Evolutionary conservation across 2,797 vertebrate species (phyloP).

Genomic region (Gambusia yucatana): DNA sequence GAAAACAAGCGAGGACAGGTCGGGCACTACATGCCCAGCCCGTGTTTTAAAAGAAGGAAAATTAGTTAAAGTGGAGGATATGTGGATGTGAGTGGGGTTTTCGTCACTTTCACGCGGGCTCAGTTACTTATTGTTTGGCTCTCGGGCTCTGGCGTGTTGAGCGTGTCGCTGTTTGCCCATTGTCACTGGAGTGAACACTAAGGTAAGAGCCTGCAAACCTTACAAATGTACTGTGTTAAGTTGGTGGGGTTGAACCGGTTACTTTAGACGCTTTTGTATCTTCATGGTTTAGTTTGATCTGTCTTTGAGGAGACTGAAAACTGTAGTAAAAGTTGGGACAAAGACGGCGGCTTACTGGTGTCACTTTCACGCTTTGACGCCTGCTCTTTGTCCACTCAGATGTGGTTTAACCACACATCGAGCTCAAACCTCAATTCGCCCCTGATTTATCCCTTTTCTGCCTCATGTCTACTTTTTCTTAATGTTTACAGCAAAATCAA

Average conservation of each 20-base stretch:
- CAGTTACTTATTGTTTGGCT: constrained; percentile 28
- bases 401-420: constrained; percentile 29
- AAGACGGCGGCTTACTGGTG: constrained; percentile 14
- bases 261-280: constrained; percentile 16
- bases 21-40: constrained; percentile 8
- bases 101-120: constrained; percentile 14
- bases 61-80: constrained; percentile 6
- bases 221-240: constrained; percentile 50
- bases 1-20: constrained; percentile 66
- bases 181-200: constrained; percentile 77
- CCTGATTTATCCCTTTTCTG: not conserved
- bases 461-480: not conserved
- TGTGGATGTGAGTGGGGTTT: constrained; percentile 42
- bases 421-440: not conserved
- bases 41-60: constrained; percentile 32
- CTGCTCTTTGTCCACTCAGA: constrained; percentile 73
- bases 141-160: constrained; percentile 34
- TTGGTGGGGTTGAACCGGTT: constrained; percentile 51
- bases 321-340: constrained; percentile 56
- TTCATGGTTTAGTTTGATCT: not conserved
- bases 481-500: not conserved
- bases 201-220: constrained; percentile 72
- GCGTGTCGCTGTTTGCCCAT: constrained; percentile 55
- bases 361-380: constrained; percentile 62
- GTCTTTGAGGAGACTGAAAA: not conserved